Percentiles rank a stretch among this genome's conserved stretches.
Evolutionary conservation across 1,140 invertebrate genomes (phyloP).

Genomic region (Brachionus paranguensis): DNA sequence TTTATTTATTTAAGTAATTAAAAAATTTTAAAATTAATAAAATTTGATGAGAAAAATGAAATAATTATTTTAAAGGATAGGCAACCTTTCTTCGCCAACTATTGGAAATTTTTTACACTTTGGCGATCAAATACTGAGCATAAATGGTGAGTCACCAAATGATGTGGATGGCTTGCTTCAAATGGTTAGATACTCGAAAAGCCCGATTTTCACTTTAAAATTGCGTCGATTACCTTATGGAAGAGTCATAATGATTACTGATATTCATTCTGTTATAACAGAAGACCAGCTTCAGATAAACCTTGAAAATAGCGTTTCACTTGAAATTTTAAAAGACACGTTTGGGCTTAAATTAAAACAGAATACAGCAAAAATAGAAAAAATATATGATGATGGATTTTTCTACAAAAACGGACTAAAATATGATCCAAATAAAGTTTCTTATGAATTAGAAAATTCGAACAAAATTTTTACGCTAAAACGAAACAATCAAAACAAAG

Average conservation of each 20-base stretch:
- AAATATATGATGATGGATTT: neutral
- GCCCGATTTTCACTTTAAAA: neutral
- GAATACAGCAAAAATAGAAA: conserved; percentile 10
- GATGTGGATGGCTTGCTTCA: neutral
- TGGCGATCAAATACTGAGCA: neutral
- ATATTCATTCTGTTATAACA: neutral
- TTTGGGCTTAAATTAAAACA: conserved; percentile 21
- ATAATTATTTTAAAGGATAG: neutral
- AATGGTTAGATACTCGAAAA: neutral
- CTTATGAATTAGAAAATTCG: neutral
- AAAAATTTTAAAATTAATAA: no score
- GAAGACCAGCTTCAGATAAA: neutral
- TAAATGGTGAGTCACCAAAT: neutral
- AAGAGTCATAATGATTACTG: neutral
- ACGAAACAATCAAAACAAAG: neutral
- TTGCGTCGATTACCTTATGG: neutral
- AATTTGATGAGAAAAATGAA: no score
- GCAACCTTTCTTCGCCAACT: conserved; percentile 10
- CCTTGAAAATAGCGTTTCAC: neutral
- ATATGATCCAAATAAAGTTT: conserved; percentile 16
- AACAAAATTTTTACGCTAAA: conserved; percentile 1
- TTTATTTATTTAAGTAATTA: no score
- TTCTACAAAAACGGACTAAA: conserved; percentile 14
- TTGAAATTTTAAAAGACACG: conserved; percentile 10
- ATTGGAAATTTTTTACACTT: conserved; percentile 22